Evolutionary conservation across 2,888 invertebrate genomes (phyloP).

Genomic region (Amitus sp.): DNA sequence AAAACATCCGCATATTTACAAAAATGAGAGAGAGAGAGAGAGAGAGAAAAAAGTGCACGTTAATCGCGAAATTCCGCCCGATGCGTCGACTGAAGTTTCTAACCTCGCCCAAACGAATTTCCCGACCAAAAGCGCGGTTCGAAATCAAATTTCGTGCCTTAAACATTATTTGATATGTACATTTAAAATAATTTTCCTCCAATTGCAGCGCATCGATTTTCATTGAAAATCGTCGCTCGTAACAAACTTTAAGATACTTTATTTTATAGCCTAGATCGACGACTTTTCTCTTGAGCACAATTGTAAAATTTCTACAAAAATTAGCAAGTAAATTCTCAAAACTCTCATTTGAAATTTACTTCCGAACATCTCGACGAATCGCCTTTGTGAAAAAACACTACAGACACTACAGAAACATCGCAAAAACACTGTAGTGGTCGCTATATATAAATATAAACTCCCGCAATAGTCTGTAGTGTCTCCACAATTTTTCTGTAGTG

Average conservation of each 20-base stretch:
- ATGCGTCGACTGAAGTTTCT: slow-evolving; percentile 14
- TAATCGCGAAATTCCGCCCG: slow-evolving; percentile 18
- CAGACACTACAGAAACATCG: too few species aligned
- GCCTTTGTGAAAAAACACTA: too few species aligned
- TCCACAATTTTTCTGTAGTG: too few species aligned
- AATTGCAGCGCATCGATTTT: too few species aligned
- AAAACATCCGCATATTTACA: slow-evolving; percentile 20
- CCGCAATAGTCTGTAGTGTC: too few species aligned
- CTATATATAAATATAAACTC: too few species aligned
- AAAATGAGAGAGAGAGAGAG: slow-evolving; percentile 19
- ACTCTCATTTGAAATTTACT: neutral
- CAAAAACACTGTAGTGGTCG: too few species aligned
- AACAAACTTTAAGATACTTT: neutral
- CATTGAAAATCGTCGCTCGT: too few species aligned
- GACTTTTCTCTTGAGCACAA: neutral
- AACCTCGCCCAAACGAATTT: neutral
- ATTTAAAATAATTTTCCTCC: neutral
- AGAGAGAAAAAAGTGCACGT: too few species aligned
- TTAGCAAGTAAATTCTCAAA: too few species aligned
- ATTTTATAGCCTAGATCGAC: neutral
- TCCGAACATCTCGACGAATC: too few species aligned
- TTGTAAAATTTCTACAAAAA: neutral
- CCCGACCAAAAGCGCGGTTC: neutral
- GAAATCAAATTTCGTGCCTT: neutral
- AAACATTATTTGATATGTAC: neutral